Evolutionary conservation across 2,888 invertebrate species (phyloP), one percentile per base, ranked within the genome.

Genomic region (Gymnoscelis rufifasciata): DNA sequence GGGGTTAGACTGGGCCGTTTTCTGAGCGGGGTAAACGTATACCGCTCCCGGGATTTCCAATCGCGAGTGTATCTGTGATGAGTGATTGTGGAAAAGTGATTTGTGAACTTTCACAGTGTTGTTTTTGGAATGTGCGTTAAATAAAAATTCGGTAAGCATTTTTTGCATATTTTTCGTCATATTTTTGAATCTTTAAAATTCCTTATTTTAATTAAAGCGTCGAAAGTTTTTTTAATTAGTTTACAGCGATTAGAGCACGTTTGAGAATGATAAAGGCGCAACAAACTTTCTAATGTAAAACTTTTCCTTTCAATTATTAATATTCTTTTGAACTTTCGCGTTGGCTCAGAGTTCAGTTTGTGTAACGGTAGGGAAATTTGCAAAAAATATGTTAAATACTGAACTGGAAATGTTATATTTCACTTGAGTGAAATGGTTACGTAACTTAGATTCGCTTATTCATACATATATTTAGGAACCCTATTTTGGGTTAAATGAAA

Each of bases 11-110:
- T 6, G 14, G 30, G 44, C 46, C 50, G 52, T 26, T 24, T 10
- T 12, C 30, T 29, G 28, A 19, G 15, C 13, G 14, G 37, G 35
- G 30, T 47, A 55, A 60, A 59, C 66, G 68, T 57, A 56, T 29
- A 13, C 37, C 19, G 43, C 27, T 27, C 15, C 3, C n/a, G n/a
- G n/a, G n/a, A 15, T 24, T 51, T 43, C 47, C 55, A 57, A 55
- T 59, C 62, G 65, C 31, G 47, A 43, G 52, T 51, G 50, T n/a
- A n/a, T 53, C 54, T 56, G 64, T 68, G 68, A 59, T 55, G 60
- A 62, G 63, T 52, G 23, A 14, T 29, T 14, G 13, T 24, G 43
- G 30, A 36, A 14, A 11, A 37, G 49, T 50, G 50, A 15, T 42
- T 14, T 38, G 39, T 12, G 14, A 19, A 31, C 19, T 15, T 14